These are phyloP conservation scores for Pygoscelis antarcticus DNA, from an alignment of 2,113 vertebrate genomes.

Conservation along the genomic window DNA sequence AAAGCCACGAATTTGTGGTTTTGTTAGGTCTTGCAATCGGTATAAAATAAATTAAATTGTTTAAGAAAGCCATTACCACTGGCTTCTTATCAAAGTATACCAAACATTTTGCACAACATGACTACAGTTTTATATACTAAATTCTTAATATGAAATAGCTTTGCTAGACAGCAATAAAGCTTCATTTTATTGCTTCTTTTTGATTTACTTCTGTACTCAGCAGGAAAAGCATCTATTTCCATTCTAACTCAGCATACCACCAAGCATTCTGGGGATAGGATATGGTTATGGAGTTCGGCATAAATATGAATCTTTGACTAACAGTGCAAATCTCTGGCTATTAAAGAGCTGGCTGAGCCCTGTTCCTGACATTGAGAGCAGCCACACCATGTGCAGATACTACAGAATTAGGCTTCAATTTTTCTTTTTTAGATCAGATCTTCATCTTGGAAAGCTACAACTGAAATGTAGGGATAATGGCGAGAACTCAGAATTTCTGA, in stretches of 20 bases:
- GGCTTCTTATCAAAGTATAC: slow-evolving; percentile 25
- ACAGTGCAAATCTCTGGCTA: neutral
- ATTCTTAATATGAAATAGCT: slow-evolving; percentile 19
- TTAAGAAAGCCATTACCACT: slow-evolving; percentile 2
- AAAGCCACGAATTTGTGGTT: neutral
- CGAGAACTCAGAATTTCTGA: neutral
- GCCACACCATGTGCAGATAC: neutral
- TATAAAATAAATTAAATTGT: slow-evolving; percentile 29
- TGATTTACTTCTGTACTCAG: slow-evolving; percentile 28
- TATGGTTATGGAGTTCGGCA: neutral
- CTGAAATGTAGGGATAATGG: neutral
- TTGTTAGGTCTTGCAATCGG: neutral
- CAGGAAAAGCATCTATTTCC: neutral
- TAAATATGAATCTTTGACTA: slow-evolving; percentile 4
- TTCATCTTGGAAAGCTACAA: neutral
- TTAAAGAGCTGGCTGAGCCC: neutral
- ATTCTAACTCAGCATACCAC: neutral
- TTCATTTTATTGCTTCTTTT: slow-evolving; percentile 40
- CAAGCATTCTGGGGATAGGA: neutral
- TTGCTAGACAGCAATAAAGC: neutral
- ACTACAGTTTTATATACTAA: neutral
- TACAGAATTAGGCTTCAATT: neutral
- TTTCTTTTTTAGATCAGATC: neutral
- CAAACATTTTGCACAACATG: slow-evolving; percentile 14
- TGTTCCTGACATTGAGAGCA: neutral